Evolutionary conservation across 2,113 vertebrate genomes (phyloP), one percentile per base, ranked within the genome.

Genomic region (Eulemur macaco): DNA sequence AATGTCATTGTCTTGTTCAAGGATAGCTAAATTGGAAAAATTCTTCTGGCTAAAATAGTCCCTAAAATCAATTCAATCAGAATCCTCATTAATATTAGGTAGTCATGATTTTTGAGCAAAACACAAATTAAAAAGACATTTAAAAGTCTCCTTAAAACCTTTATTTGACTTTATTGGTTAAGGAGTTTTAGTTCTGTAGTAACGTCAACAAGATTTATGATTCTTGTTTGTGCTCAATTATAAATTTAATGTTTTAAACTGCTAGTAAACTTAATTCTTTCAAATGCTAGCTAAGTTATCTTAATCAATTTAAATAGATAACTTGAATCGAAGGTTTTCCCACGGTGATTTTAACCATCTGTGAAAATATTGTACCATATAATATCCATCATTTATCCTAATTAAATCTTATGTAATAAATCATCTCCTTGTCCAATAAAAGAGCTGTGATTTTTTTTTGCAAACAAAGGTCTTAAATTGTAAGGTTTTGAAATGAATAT

Each of bases 321-420:
- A 95, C 69, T 97, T 97, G 78, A 95, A 88, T 97, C 31, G 90
- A 96, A 92, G 89, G 94, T 98, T 98, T 97, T 97, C 92, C 93
- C 83, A 94, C 76, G 90, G 92, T 82, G 92, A 98, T 98, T 98
- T 98, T 96, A 97, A 86, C 95, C 96, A 97, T 96, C 96, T 50
- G 2, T 97, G 93, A 95, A 98, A 98, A 98, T 98, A 95, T 95
- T 98, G 87, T 96, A 93, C 86, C 95, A 87, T 94, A 97, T 94
- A 94, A 96, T 92, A 94, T 86, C 82, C 56, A 89, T 96, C 96
- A 97, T 96, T 98, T 97, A 97, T 96, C 96, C 83, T 97, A 97
- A 98, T 98, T 98, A 97, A 74, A 81, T 92, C 88, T 98, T 97
- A 95, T 97, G 76, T 97, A 98, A 98, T 96, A 92, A 69, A 94